Base-by-base conservation (phyloP, 2,797 vertebrate species). In the Luscinia luscinia region DNA sequence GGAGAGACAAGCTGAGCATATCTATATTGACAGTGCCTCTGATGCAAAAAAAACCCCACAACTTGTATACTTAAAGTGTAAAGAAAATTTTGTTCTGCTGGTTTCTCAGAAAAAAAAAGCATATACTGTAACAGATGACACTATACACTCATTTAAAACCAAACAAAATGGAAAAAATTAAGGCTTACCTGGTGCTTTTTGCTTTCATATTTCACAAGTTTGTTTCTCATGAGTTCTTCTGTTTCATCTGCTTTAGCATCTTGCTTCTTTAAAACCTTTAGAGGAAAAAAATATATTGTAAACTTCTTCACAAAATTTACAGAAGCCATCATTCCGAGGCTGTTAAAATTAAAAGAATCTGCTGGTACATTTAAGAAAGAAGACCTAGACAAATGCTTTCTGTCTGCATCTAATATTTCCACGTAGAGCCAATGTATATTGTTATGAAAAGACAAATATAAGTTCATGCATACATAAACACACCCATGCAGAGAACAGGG, bases 181-280 rank as follows among this genome's bases (percentile, higher is more conserved):
- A 85, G 51, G 79, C 96, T 98, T 97, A 99, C 99, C 98, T 98
- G 98, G 55, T 81, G 97, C 92, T 98, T 99, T 90, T 99, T 98
- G 7, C 84, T 95, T 96, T 99, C 98, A n/a, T 98, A 98, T 96
- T 97, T 98, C 80, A 97, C 93, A 32, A 99, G 97, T 96, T 98
- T 98, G 89, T 94, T 98, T 96, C 98, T 98, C 91, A 98, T 78
- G 11, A 93, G 61, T 45, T 98, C 97, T 49, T 98, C 98, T 87
- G 95, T 96, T 63, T 98, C 98, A 36, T 96, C 94, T 81, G 90
- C 54, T 96, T 98, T 98, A 77, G 89, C 67, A 94, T 97, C 98
- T 85, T 96, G 97, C 93, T 98, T 98, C 79, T 96, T 98, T 88
- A 98, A 95, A 95, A 97, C 98, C 99, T 99, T 94, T 41, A 85